Conservation (phyloP, 1,140 invertebrate genomes). For the Physella acuta region DNA sequence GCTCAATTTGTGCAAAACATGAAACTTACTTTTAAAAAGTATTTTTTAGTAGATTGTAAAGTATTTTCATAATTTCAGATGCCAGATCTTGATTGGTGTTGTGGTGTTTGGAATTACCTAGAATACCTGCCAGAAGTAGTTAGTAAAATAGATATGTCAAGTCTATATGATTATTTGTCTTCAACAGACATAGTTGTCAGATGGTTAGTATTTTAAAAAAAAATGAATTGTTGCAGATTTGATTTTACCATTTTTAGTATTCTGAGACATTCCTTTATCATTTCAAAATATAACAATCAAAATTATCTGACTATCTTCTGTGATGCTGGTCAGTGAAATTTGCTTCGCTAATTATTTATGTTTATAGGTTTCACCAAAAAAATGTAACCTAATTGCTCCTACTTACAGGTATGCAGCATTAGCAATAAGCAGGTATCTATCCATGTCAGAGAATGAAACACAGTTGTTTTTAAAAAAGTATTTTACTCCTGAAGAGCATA, state of each 20-base stretch:
- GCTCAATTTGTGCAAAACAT: too few species aligned
- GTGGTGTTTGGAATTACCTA: constrained; percentile 25
- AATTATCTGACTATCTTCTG: too few species aligned
- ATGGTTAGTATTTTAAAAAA: constrained; percentile 20
- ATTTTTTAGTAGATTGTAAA: too few species aligned
- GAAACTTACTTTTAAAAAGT: too few species aligned
- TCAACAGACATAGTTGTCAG: constrained; percentile 22
- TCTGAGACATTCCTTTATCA: too few species aligned
- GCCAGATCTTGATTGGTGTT: constrained; percentile 28
- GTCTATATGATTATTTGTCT: constrained; percentile 16
- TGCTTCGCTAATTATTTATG: background rate
- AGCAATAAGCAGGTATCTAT: constrained; percentile 30
- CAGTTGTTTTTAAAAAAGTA: constrained; percentile 33
- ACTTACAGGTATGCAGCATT: constrained; percentile 41
- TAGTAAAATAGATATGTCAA: constrained; percentile 2
- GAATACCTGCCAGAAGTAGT: constrained; percentile 14
- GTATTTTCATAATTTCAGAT: constrained; percentile 26
- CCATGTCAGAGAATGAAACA: constrained; percentile 35
- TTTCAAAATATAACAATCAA: too few species aligned
- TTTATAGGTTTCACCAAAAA: constrained; percentile 19
- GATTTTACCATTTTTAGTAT: too few species aligned
- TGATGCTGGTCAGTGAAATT: too few species aligned
- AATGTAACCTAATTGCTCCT: constrained; percentile 25
- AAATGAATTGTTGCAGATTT: constrained; percentile 12
- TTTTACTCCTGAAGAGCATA: constrained; percentile 33